Base-by-base conservation (phyloP, 2,113 vertebrate species). In the Motacilla tschutschensis region DNA sequence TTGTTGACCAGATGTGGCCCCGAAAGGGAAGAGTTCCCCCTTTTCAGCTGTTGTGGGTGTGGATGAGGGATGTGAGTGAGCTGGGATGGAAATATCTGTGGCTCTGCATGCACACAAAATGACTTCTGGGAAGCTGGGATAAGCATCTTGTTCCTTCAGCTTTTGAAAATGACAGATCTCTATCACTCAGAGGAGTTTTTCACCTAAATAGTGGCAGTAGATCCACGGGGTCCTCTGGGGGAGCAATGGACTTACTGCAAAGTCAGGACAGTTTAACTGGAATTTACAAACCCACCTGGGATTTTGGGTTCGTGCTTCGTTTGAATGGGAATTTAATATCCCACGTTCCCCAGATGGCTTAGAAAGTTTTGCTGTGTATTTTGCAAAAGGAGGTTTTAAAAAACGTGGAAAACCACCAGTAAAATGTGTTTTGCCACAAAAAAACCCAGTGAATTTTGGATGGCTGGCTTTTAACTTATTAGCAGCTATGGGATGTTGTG, bases 111-210 rank as follows among this genome's bases (percentile, higher is more conserved):
- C 4, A 5, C 25, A 5, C 60, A 59, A 41, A 79, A n/a, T 0
- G 10, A n/a, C 83, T 84, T 51, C 26, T 50, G 92, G 65, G 88
- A 63, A 79, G 50, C 43, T 58, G 43, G 67, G 92, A 88, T 87
- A 91, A 94, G 44, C 72, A 84, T 86, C 79, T 73, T 50, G 46
- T 53, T 84, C 75, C 50, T 87, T 66, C 11, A 63, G 82, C 82
- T 88, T 85, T 77, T 57, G 82, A 63, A 90, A 82, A 47, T 2
- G 3, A 41, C 43, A 77, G 71, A 88, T 90, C 60, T 84, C 71
- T 85, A 31, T 90, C 54, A 1, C 47, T 62, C 18, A 35, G 41
- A 83, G 65, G 57, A 55, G 65, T 80, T 91, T 63, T 35, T 75
- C 2, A 1, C 53, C 83, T 92, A 53, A 78, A 53, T 25, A 50